These are phyloP conservation scores for Raja brachyura DNA, from an alignment of 2,113 vertebrate species.

Conservation along the genomic window DNA sequence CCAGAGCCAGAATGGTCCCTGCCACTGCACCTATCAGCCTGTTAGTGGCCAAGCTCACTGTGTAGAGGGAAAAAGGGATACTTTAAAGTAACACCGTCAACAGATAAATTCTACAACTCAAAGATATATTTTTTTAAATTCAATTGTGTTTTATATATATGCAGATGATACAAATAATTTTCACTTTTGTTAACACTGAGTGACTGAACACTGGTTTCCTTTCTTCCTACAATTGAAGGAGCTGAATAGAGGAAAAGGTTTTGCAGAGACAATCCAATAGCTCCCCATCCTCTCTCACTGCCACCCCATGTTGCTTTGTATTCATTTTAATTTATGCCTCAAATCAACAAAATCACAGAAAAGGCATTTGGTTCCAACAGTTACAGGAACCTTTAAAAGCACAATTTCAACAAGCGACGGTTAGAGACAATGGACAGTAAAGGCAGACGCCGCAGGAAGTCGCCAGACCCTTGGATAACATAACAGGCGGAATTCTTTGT, in stretches of 20 bases:
- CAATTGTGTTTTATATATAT: not conserved
- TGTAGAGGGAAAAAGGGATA: conserved; percentile 87
- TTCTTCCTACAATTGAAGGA: not conserved
- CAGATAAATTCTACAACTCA: conserved; percentile 25
- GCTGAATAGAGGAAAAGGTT: not conserved
- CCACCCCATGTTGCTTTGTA: not conserved
- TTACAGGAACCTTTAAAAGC: too few species aligned
- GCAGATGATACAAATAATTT: not conserved
- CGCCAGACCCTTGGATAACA: not conserved
- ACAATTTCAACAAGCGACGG: not conserved
- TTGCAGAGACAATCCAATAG: not conserved
- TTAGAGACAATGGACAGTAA: not conserved
- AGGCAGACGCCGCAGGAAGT: not conserved
- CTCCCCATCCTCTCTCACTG: not conserved
- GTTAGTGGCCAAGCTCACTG: conserved; percentile 99
- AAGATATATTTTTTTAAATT: not conserved
- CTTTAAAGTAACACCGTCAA: conserved; percentile 43
- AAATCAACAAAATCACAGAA: conserved; percentile 8
- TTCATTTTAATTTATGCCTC: not conserved
- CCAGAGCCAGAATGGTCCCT: conserved; percentile 99
- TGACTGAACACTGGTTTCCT: not conserved
- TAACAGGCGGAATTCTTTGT: too few species aligned
- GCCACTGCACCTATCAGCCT: conserved; percentile 99
- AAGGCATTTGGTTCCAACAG: not conserved
- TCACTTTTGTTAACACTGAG: not conserved